Evolutionary conservation across 2,113 vertebrate species (phyloP), one percentile per base, ranked within the genome.

Genomic region (Myotis davidii): DNA sequence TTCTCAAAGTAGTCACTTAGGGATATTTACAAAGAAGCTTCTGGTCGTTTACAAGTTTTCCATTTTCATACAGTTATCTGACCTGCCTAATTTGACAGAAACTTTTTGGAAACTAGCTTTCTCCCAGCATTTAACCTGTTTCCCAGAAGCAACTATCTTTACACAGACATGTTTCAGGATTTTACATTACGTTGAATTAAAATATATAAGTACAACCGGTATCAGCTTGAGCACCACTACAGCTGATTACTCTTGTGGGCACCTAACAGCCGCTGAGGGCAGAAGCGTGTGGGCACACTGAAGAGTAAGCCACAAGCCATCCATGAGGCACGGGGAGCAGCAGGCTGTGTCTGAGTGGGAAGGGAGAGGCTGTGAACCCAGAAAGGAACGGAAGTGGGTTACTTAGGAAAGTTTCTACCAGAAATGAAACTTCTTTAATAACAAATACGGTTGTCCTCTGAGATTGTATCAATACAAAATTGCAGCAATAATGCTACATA

Each of bases 121-220:
- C 48, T 61, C n/a, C 29, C 64, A 73, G 17, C 18, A 45, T 78
- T 69, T 59, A 48, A 77, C 32, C 50, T 61, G 54, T 73, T 73
- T 93, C 48, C 37, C 59, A 78, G 69, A 73, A 86, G 20, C 56
- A 88, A 67, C 10, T 59, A 42, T 59, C 42, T 90, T 59, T 73
- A 88, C 2, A 39, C 21, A 78, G 11, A 23, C 20, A 25, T 5
- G 21, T 72, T 82, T 86, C 52, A 72, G 17, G 78, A 61, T 61
- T 88, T 76, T 74, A 94, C 20, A 90, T 69, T 77, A 48, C 39
- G n/a, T 48, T 82, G 76, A 61, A 86, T 69, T 34, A 52, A 94
- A 85, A 67, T 5, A 39, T 50, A 0, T 54, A 76, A 39, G n/a
- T 34, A 56, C 25, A 84, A 73, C 11, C 79, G 45, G 14, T 74